Conservation (phyloP, 2,888 invertebrate genomes). For the Vesta saturnalis region DNA sequence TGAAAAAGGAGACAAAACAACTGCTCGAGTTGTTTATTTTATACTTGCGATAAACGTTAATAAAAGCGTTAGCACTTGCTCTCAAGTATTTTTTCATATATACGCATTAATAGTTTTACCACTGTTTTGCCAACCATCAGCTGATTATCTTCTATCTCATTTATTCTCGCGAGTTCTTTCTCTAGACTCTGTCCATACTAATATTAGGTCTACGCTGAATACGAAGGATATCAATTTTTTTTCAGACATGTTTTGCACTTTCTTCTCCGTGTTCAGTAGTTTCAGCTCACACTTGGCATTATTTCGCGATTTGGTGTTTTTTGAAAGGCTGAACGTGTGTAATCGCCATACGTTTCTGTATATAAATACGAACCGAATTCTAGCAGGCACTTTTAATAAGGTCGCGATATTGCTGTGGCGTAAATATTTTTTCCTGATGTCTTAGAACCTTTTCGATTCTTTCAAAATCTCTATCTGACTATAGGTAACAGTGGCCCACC, state of each 20-base stretch:
- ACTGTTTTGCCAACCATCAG: no score
- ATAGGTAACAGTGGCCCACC: conserved; percentile 50
- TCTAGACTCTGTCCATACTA: no score
- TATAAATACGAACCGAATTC: background rate
- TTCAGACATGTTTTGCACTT: background rate
- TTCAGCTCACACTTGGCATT: background rate
- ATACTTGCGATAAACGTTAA: no score
- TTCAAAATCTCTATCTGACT: conserved; percentile 48
- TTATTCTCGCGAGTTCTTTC: no score
- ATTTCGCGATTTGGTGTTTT: no score
- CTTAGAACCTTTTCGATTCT: conserved; percentile 49
- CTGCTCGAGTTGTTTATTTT: no score
- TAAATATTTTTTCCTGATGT: conserved; percentile 23
- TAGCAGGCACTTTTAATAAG: background rate
- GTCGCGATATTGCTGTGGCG: background rate
- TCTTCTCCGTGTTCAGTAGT: background rate
- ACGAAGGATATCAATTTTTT: no score
- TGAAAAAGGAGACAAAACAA: no score
- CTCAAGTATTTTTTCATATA: no score
- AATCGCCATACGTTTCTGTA: background rate
- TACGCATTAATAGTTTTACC: no score
- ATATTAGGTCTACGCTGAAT: background rate
- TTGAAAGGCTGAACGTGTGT: background rate
- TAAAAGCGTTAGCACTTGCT: no score
- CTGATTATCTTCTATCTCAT: no score